Base-by-base conservation (phyloP, 2,113 vertebrate genomes). In the Campylomormyrus numenius region DNA sequence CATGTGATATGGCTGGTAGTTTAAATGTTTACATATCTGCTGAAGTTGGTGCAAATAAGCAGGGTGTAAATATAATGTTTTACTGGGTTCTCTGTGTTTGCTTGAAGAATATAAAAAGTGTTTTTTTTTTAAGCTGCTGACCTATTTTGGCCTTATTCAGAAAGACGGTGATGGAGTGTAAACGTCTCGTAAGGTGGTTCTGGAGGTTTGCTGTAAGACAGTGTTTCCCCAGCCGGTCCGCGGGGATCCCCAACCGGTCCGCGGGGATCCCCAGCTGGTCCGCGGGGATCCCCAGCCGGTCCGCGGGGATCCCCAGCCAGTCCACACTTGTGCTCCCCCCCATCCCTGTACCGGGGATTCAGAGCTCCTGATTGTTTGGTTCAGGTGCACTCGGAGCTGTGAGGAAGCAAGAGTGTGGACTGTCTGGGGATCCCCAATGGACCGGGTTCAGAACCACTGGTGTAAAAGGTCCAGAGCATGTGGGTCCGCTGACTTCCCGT, bases 21-120 rank as follows among this genome's bases (percentile, higher is more conserved):
- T 24, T 35, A n/a, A 19, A 56, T 90, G 84, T 90, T 86, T 90
- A 87, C 85, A 86, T 35, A 87, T 70, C 45, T 53, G 7, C 52
- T 56, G 88, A 89, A 83, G 27, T 15, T 31, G 35, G 19, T 89
- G 48, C 19, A 19, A 62, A 46, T 83, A 85, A 45, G 85, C 74
- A n/a, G 46, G 21, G 19, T 42, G 7, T 42, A 7, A 35, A 31
- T 42, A 27, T 48, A 31, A 1, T 31, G 50, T 48, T 48, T 56
- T 42, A 49, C 35, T 49, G 88, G 62, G 42, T 87, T 56, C 49
- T 87, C 39, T 8, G 77, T 85, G 42, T 85, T 48, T 85, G 13
- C 42, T 83, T 83, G 31, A 42, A 19, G 3, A 24, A 4, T 48
- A 45, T 46, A n/a, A 48, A 48, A 85, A 48, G 48, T 48, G 13